Evolutionary conservation across 2,797 vertebrate genomes (phyloP).

Genomic region (Poeciliopsis infans): DNA sequence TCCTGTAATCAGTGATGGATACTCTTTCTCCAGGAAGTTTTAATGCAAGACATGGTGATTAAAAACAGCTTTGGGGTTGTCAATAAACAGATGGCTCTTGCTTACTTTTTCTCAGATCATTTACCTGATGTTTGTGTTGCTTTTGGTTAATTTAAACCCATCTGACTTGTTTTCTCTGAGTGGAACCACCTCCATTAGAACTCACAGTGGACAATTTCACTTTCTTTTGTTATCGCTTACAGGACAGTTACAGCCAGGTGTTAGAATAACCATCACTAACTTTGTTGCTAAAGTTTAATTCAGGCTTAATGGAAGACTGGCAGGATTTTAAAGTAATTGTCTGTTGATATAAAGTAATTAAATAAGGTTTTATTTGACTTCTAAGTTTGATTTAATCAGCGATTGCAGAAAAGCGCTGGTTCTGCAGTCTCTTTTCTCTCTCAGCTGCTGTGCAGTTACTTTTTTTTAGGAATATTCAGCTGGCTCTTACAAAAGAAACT

Average conservation of each 20-base stretch:
- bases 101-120: conserved; percentile 12
- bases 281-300: conserved; percentile 27
- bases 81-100: conserved; percentile 31
- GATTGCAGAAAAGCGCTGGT: conserved; percentile 53
- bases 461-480: conserved; percentile 50
- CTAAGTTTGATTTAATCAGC: conserved; percentile 44
- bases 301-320: conserved; percentile 33
- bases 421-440: conserved; percentile 63
- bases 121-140: conserved; percentile 12
- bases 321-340: conserved; percentile 40
- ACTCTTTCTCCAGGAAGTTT: conserved; percentile 32
- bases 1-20: conserved; percentile 25
- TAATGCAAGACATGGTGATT: conserved; percentile 33
- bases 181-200: conserved; percentile 8
- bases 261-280: neutral
- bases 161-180: conserved; percentile 22
- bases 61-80: conserved; percentile 23
- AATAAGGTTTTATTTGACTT: conserved; percentile 9
- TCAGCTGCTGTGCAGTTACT: conserved; percentile 81
- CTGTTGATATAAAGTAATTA: conserved; percentile 49
- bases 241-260: neutral
- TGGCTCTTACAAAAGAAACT: conserved; percentile 41
- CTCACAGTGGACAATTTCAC: conserved; percentile 1
- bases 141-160: conserved; percentile 6
- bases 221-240: neutral